Evolutionary conservation across 23 tunicate species (phyloP), one percentile per base, ranked within the genome.

Genomic region (Botrylloides violaceus): DNA sequence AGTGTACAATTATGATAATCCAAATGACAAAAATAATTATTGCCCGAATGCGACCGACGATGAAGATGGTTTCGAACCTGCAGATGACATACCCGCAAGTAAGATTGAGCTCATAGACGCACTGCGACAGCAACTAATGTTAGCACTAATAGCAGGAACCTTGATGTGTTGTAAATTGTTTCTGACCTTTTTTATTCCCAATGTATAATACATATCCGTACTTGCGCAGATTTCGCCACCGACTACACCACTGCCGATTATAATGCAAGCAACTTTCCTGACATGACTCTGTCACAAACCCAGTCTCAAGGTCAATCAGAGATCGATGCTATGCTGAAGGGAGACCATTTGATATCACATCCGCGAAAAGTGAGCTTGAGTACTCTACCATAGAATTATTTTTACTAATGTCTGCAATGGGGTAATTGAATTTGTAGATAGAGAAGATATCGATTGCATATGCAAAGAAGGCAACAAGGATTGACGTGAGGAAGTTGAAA

Each of bases 391-490:
- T n/a, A n/a, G n/a, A n/a, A n/a, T n/a, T n/a, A n/a, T n/a, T n/a
- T n/a, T n/a, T n/a, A n/a, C n/a, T n/a, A n/a, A n/a, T n/a, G n/a
- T n/a, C n/a, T n/a, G n/a, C n/a, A n/a, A n/a, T n/a, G n/a, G n/a
- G n/a, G n/a, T n/a, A n/a, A n/a, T n/a, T n/a, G n/a, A n/a, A 15
- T 43, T 22, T 57, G 19, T 77, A 85, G 94, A 65, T 78, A 30
- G 94, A 80, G 60, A 85, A 85, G 60, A 75, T 85, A 26, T 72
- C 71, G 34, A 76, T 85, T 1, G 71, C 63, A 24, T 85, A 81
- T 34, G 94, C 94, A 0, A 85, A 75, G 36, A 82, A 79, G 64
- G 84, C 94, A 32, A 85, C 83, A 62, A 78, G 77, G 26, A 79
- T 85, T 34, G 81, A 85, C 53, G 94, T 85, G 65, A 71, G 82